These are phyloP conservation scores for Mungos mungo DNA, from an alignment of 2,113 vertebrate genomes.

Conservation along the genomic window DNA sequence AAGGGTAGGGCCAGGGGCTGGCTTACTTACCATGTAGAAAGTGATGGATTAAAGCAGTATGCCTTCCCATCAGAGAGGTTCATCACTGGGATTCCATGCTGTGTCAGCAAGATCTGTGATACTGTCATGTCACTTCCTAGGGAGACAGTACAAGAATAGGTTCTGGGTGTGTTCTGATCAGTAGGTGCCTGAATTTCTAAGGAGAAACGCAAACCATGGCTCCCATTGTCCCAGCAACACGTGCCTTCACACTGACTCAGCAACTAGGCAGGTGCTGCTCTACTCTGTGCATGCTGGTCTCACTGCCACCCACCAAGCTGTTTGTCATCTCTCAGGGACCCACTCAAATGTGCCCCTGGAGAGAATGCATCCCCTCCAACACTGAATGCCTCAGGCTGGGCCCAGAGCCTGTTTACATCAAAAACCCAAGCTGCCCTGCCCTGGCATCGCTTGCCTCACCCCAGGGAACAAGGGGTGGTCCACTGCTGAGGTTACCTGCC, in stretches of 20 bases:
- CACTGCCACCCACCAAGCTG: not conserved
- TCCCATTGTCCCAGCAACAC: not conserved
- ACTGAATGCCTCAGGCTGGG: not conserved
- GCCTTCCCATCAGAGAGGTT: conserved; percentile 96
- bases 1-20: not conserved
- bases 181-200: not conserved
- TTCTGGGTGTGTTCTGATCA: not conserved
- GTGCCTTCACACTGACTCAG: not conserved
- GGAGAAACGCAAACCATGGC: not conserved
- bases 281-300: not conserved
- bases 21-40: conserved; percentile 91
- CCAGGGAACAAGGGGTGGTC: not conserved
- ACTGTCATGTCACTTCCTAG: conserved; percentile 92
- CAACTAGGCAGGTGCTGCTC: not conserved
- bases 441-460: not conserved
- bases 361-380: not conserved
- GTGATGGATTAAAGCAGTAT: conserved; percentile 94
- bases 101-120: conserved; percentile 95
- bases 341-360: not conserved
- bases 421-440: not conserved
- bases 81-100: conserved; percentile 95
- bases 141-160: conserved; percentile 29
- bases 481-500: conserved; percentile 87
- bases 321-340: not conserved
- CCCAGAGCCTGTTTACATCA: not conserved